Evolutionary conservation across 2,888 invertebrate genomes (phyloP).

Genomic region (Catocala sponsa): DNA sequence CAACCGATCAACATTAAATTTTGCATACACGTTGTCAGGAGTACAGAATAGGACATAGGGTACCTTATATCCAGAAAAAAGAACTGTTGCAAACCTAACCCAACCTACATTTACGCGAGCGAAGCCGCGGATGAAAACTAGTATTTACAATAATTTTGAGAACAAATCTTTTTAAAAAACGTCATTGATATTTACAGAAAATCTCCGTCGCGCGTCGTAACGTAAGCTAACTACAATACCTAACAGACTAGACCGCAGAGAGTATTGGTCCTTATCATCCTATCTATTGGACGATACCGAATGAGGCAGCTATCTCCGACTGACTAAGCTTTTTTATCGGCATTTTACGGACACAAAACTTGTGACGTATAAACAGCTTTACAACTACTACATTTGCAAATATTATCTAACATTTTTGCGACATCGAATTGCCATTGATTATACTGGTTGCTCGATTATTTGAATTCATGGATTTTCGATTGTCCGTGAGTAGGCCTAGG

Average conservation of each 20-base stretch:
- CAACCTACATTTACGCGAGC: too few species aligned
- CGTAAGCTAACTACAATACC: slow-evolving; percentile 49
- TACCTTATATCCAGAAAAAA: too few species aligned
- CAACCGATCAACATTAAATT: too few species aligned
- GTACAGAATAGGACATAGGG: too few species aligned
- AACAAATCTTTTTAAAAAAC: not conserved
- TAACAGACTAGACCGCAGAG: slow-evolving; percentile 39
- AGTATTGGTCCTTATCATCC: slow-evolving; percentile 51
- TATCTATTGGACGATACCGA: slow-evolving; percentile 42
- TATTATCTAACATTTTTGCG: slow-evolving; percentile 28
- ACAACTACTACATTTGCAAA: slow-evolving; percentile 31
- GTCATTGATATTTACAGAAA: not conserved
- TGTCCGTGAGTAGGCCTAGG: too few species aligned
- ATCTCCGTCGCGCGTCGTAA: slow-evolving; percentile 6
- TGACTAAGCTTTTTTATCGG: slow-evolving; percentile 45
- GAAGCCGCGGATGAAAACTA: too few species aligned
- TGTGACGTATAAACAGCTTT: slow-evolving; percentile 41
- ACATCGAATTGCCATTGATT: not conserved
- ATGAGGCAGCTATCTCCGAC: slow-evolving; percentile 33
- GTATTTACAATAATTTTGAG: too few species aligned
- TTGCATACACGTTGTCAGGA: too few species aligned
- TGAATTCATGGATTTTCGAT: not conserved
- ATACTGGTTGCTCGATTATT: not conserved
- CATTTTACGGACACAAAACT: slow-evolving; percentile 43
- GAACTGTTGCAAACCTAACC: too few species aligned